Evolutionary conservation across 2,888 invertebrate species (phyloP).

Genomic region (Coronaproctus castanopsis): DNA sequence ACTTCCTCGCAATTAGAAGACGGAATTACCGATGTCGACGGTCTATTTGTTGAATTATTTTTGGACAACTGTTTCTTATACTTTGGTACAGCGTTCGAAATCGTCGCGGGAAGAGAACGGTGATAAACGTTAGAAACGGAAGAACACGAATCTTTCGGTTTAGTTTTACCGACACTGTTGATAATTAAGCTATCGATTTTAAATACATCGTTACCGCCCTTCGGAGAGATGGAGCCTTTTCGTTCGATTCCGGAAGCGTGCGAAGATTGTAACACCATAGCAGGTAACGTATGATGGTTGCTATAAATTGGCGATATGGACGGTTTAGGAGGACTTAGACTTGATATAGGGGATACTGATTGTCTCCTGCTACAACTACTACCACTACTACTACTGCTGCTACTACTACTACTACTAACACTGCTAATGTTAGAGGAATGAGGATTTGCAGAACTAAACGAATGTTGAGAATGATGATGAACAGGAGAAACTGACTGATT

Average conservation of each 20-base stretch:
- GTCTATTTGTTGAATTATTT: background rate
- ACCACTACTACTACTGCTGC: conserved; percentile 17
- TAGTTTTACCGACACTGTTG: background rate
- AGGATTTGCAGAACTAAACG: too few relatives aligned
- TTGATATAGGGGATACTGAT: conserved; percentile 2
- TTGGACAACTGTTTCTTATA: background rate
- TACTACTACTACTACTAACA: background rate
- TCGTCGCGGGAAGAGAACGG: too few relatives aligned
- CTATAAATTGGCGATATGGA: too few relatives aligned
- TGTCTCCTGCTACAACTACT: conserved; percentile 13
- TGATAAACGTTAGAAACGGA: too few relatives aligned
- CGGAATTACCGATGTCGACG: background rate
- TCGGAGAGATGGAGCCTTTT: background rate
- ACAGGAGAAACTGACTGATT: background rate
- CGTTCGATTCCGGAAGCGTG: background rate
- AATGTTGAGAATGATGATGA: too few relatives aligned
- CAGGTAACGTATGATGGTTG: too few relatives aligned
- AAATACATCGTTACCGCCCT: too few relatives aligned
- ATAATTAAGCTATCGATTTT: too few relatives aligned
- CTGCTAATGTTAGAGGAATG: background rate
- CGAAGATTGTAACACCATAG: conserved; percentile 1
- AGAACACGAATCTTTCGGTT: background rate
- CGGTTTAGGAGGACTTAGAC: too few relatives aligned
- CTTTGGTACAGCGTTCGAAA: background rate
- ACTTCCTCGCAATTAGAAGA: conserved; percentile 6